These are phyloP conservation scores for Pachypanchax playfairii DNA, from an alignment of 2,113 vertebrate genomes.

Conservation along the genomic window DNA sequence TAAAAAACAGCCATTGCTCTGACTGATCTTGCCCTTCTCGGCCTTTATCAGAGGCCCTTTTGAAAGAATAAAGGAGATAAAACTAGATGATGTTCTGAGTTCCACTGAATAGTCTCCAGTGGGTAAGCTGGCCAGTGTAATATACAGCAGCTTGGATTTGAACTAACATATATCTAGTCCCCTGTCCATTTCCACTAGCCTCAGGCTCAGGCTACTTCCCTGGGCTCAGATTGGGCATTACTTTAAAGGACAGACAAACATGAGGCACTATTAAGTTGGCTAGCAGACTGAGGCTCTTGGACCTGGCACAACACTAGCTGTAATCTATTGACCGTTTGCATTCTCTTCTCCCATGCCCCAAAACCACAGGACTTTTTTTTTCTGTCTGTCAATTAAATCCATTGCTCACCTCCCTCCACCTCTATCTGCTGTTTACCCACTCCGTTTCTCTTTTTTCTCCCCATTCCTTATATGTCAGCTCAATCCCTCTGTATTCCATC, in stretches of 20 bases:
- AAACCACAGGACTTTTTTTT: constrained; percentile 71
- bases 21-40: constrained; percentile 32
- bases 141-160: constrained; percentile 71
- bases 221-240: constrained; percentile 68
- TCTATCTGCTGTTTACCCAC: constrained; percentile 70
- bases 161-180: constrained; percentile 77
- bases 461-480: constrained; percentile 52
- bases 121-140: constrained; percentile 66
- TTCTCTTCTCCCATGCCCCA: constrained; percentile 62
- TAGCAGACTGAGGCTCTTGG: constrained; percentile 60
- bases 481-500: constrained; percentile 67
- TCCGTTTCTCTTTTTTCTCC: constrained; percentile 47
- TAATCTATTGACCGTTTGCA: constrained; percentile 77
- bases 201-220: constrained; percentile 65
- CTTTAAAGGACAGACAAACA: constrained; percentile 78
- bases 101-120: constrained; percentile 65
- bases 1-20: constrained; percentile 40
- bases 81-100: constrained; percentile 66
- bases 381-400: constrained; percentile 71
- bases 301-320: constrained; percentile 62
- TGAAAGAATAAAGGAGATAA: constrained; percentile 62
- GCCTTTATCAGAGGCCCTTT: constrained; percentile 44
- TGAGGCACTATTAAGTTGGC: constrained; percentile 75
- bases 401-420: constrained; percentile 65
- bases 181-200: constrained; percentile 74